phyloP scores from a whole-genome alignment of 2,888 invertebrate species.

The Andrena hattorfiana region DNA sequence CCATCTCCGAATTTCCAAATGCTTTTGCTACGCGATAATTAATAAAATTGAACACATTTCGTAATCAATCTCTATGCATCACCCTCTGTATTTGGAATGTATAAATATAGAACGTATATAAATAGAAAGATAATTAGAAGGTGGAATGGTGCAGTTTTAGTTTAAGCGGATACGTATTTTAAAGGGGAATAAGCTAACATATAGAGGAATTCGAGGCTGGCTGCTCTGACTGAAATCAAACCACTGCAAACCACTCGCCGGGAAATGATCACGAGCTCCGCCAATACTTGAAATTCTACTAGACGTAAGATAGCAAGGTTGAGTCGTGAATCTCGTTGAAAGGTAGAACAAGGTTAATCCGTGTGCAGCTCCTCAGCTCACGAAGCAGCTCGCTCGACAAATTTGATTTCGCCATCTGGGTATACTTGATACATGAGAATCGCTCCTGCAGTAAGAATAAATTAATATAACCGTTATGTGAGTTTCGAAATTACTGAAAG shows the following conservation, averaged over 20 bases:
- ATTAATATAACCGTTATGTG: constrained; percentile 1
- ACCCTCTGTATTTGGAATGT: no score
- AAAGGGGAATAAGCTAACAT: neutral
- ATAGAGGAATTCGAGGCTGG: neutral
- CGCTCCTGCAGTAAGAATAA: neutral
- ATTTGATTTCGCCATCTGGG: constrained; percentile 54
- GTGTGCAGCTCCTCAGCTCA: constrained; percentile 15
- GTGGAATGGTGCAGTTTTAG: neutral
- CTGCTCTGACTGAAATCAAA: constrained; percentile 37
- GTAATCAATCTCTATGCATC: no score
- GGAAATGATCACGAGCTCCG: constrained; percentile 43
- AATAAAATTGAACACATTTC: no score
- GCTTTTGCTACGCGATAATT: no score
- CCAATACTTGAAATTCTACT: constrained; percentile 50
- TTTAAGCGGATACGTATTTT: neutral
- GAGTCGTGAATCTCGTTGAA: constrained; percentile 23
- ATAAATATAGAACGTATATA: no score
- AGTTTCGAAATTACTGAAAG: neutral
- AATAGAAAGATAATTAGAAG: neutral
- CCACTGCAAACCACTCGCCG: constrained; percentile 26
- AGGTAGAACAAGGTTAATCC: constrained; percentile 64
- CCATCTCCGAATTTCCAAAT: no score
- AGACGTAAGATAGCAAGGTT: constrained; percentile 29
- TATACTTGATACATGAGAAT: constrained; percentile 25
- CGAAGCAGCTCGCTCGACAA: constrained; percentile 47